phyloP scores from a whole-genome alignment of 2,797 vertebrate species.

The Chaunax sp. region DNA sequence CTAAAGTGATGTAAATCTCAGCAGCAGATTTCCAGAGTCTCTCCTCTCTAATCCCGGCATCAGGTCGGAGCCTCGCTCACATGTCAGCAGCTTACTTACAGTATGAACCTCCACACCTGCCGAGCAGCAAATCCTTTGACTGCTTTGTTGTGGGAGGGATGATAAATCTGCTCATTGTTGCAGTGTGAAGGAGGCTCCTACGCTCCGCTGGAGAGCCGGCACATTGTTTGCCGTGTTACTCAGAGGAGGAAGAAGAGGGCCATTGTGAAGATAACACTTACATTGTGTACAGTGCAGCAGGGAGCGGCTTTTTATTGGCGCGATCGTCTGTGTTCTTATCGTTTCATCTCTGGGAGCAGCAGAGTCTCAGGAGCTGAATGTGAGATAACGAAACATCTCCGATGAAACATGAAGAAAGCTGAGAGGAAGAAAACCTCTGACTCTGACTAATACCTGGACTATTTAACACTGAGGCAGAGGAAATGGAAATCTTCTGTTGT shows the following conservation, averaged over 20 bases:
- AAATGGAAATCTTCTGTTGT: conserved; percentile 42
- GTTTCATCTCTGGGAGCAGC: conserved; percentile 13
- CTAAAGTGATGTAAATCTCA: background rate
- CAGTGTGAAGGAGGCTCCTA: conserved; percentile 20
- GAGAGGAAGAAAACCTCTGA: background rate
- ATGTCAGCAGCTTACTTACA: conserved; percentile 47
- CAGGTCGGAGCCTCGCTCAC: conserved; percentile 38
- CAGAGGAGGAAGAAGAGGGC: conserved; percentile 40
- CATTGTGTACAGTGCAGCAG: conserved; percentile 30
- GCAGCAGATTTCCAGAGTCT: background rate
- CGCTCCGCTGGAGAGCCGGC: conserved; percentile 30
- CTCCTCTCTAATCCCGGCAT: conserved; percentile 24
- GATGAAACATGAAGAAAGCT: background rate
- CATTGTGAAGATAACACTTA: conserved; percentile 45
- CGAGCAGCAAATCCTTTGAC: conserved; percentile 24
- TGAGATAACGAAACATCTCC: conserved; percentile 3
- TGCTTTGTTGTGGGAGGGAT: conserved; percentile 20
- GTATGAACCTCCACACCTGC: conserved; percentile 52
- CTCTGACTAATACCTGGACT: conserved; percentile 19
- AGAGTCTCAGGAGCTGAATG: conserved; percentile 7
- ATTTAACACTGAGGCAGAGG: background rate
- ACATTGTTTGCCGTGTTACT: conserved; percentile 45
- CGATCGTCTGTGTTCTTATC: conserved; percentile 6
- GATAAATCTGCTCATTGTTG: conserved; percentile 57
- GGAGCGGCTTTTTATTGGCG: conserved; percentile 6